A percentile compares a stretch with the other conserved stretches of the same genome.
phyloP scores from a whole-genome alignment of 2,888 invertebrate genomes.

The Drosophila infuscata region DNA sequence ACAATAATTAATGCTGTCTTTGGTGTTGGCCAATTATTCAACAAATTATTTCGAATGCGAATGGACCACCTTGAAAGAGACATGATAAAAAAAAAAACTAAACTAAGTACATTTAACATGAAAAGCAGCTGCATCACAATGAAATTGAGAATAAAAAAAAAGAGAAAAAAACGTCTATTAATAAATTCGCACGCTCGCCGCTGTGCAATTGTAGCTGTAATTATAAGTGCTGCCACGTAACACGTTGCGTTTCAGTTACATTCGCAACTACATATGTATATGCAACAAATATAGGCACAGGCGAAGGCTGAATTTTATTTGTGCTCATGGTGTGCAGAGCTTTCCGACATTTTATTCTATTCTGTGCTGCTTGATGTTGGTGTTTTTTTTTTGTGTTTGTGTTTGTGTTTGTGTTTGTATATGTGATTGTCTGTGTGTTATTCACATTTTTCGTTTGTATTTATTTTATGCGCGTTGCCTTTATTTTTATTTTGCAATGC shows the following conservation, averaged over 20 bases:
- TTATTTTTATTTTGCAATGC: conserved; percentile 44
- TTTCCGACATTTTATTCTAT: conserved; percentile 50
- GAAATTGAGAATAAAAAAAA: conserved; percentile 1
- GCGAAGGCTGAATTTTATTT: conserved; percentile 33
- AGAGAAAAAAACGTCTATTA: conserved; percentile 52
- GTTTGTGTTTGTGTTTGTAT: not conserved
- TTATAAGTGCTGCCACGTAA: conserved; percentile 48
- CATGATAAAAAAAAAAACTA: not conserved
- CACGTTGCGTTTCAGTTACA: conserved; percentile 60
- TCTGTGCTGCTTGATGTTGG: conserved; percentile 13
- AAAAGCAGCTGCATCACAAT: conserved; percentile 15
- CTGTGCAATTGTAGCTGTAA: conserved; percentile 37
- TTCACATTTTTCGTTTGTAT: conserved; percentile 35
- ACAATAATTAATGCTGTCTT: not conserved
- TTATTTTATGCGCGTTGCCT: conserved; percentile 49
- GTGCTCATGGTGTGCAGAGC: conserved; percentile 23
- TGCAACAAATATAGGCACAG: conserved; percentile 13
- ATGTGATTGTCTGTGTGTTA: conserved; percentile 7
- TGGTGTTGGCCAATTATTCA: conserved; percentile 1
- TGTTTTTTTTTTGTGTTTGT: not conserved
- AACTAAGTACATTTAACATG: conserved; percentile 5
- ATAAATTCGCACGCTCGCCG: conserved; percentile 42
- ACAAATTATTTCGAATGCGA: not conserved
- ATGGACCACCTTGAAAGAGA: conserved; percentile 2
- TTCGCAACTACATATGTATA: conserved; percentile 26